Evolutionary conservation across 1,140 invertebrate species (phyloP), one percentile per base, ranked within the genome.

Genomic region (Ectropis grisescens): DNA sequence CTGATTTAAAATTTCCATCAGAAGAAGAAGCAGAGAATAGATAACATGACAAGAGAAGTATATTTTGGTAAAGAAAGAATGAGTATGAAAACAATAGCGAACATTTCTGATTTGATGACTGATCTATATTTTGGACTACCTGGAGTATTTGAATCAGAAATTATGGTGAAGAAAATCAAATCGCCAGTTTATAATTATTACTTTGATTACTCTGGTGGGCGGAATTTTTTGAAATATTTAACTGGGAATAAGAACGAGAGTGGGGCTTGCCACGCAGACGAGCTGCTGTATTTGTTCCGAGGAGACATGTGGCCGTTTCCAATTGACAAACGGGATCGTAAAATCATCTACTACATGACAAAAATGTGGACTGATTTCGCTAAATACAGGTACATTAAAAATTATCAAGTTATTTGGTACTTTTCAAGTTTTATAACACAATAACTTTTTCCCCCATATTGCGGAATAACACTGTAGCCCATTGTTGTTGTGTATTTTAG

Each of bases 341-440:
- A 45, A 36, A 51, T 72, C 7, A 65, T 80, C 8, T 41, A 71
- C 10, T 40, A 34, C 11, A 53, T 80, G 39, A 76, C 71, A 1
- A 59, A 45, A 11, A 32, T 80, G 41, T 76, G 71, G 75, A 69
- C 66, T 5, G 68, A 80, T 39, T 80, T 80, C 44, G 75, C 75
- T 2, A 80, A 76, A 54, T 69, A 67, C 44, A 62, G 71, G 75
- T 76, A 51, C 12, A 67, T 54, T 33, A 26, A 13, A 33, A 12
- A 11, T 9, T 26, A 19, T 7, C 12, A 16, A 22, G 11, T 28
- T 29, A 27, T 33, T 27, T 33, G 14, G 15, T 28, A 6, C 2
- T 33, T 19, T 11, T 2, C n/a, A n/a, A n/a, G n/a, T 11, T 19
- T 27, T 33, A 26, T 23, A n/a, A 22, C 4, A 22, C 9, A 9